phyloP scores from a whole-genome alignment of 1,140 invertebrate genomes.

The Drosophila hydei region DNA sequence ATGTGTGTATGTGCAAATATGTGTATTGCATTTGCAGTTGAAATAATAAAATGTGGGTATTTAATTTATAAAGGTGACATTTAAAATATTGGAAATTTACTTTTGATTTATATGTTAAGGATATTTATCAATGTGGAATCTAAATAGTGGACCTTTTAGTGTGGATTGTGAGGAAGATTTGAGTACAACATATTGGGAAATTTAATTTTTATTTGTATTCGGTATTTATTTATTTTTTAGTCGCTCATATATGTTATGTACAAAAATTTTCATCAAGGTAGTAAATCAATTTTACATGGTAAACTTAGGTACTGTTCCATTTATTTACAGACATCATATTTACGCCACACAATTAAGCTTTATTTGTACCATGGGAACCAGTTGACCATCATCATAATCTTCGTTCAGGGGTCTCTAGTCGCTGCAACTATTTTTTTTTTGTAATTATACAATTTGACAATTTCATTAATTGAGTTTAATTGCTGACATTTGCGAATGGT shows the following conservation, averaged over 20 bases:
- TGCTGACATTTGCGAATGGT: slow-evolving; percentile 59
- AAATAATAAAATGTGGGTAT: neutral
- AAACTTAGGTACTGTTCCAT: too few species aligned
- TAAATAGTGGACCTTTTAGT: too few species aligned
- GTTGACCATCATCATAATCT: slow-evolving; percentile 32
- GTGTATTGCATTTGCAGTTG: neutral
- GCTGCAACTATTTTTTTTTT: slow-evolving; percentile 19
- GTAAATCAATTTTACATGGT: too few species aligned
- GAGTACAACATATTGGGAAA: too few species aligned
- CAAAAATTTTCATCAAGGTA: too few species aligned
- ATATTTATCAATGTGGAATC: too few species aligned
- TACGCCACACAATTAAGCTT: neutral
- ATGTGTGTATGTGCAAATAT: slow-evolving; percentile 17
- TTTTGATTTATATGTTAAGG: too few species aligned
- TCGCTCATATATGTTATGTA: too few species aligned
- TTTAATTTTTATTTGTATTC: too few species aligned
- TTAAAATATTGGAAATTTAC: neutral
- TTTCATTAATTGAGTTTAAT: slow-evolving; percentile 79
- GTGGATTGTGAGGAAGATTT: too few species aligned
- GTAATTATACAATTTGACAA: slow-evolving; percentile 76
- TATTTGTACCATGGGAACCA: slow-evolving; percentile 30
- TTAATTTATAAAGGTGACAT: slow-evolving; percentile 3
- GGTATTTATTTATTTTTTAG: too few species aligned
- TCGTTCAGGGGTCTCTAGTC: slow-evolving; percentile 13
- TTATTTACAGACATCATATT: neutral